These are phyloP conservation scores for Geococcyx californianus DNA, from an alignment of 2,113 vertebrate species.

Conservation along the genomic window DNA sequence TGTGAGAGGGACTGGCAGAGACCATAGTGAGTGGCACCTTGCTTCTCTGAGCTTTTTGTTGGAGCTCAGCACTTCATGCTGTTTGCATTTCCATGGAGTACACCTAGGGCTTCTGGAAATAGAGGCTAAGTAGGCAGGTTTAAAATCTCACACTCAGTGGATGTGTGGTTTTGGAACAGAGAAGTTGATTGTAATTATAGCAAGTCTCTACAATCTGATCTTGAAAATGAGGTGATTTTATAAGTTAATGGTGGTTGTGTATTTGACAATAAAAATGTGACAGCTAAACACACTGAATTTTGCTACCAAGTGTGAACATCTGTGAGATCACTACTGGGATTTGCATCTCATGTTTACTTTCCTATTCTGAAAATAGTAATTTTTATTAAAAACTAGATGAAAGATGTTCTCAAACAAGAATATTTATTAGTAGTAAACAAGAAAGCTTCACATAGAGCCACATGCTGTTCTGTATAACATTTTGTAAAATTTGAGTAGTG, in stretches of 20 bases:
- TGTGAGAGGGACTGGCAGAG: background rate
- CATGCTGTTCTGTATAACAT: background rate
- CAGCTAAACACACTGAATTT: background rate
- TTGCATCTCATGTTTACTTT: background rate
- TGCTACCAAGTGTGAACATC: background rate
- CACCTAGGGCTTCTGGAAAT: background rate
- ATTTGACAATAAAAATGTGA: background rate
- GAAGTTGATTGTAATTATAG: background rate
- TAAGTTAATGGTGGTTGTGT: background rate
- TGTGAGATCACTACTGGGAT: background rate
- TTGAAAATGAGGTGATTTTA: background rate
- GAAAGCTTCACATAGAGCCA: background rate
- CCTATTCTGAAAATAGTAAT: background rate
- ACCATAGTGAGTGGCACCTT: accelerated
- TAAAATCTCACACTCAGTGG: accelerated
- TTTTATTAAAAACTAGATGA: background rate
- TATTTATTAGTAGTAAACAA: background rate
- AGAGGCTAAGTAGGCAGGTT: background rate
- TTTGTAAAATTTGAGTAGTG: background rate
- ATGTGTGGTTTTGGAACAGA: background rate
- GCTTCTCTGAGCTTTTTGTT: background rate
- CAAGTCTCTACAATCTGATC: background rate
- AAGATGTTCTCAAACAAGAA: background rate
- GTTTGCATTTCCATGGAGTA: background rate
- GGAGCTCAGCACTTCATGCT: background rate